Percentiles rank a stretch among this genome's conserved stretches.
These are phyloP conservation scores for Lysandra bellargus DNA, from an alignment of 2,888 invertebrate genomes.

Conservation along the genomic window DNA sequence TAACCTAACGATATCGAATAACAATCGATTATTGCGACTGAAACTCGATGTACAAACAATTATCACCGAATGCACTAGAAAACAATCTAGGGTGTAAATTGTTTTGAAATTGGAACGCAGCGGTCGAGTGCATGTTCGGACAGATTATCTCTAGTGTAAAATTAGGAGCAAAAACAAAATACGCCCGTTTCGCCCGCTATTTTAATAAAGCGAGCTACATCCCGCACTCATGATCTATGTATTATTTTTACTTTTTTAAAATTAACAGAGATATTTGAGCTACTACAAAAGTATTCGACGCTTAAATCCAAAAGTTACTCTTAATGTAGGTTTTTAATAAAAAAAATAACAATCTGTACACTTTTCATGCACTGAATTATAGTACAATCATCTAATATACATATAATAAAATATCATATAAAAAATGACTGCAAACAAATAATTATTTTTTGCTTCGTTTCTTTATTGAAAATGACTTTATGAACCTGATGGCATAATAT, in stretches of 20 bases:
- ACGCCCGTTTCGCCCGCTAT: slow-evolving; percentile 32
- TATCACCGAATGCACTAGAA: slow-evolving; percentile 41
- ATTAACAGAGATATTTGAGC: not conserved
- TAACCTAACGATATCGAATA: not conserved
- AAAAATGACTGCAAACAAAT: too few species aligned
- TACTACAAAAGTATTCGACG: not conserved
- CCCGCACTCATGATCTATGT: not conserved
- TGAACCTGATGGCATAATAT: too few species aligned
- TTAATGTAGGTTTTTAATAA: not conserved
- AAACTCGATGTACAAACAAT: slow-evolving; percentile 39
- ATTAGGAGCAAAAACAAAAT: slow-evolving; percentile 42
- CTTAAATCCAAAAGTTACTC: not conserved
- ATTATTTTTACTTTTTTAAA: not conserved
- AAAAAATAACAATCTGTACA: too few species aligned
- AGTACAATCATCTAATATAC: too few species aligned
- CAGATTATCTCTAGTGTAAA: slow-evolving; percentile 46
- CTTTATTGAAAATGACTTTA: too few species aligned
- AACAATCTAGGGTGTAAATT: slow-evolving; percentile 45
- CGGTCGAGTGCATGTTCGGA: slow-evolving; percentile 39
- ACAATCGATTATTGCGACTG: slow-evolving; percentile 11
- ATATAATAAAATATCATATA: too few species aligned
- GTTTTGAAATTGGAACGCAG: slow-evolving; percentile 44
- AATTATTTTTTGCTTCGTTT: too few species aligned
- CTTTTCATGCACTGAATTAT: too few species aligned
- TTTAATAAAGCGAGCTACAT: slow-evolving; percentile 23